Percentiles rank a stretch among this genome's conserved stretches.
phyloP scores from a whole-genome alignment of 1,140 invertebrate genomes.

The Portunus trituberculatus region DNA sequence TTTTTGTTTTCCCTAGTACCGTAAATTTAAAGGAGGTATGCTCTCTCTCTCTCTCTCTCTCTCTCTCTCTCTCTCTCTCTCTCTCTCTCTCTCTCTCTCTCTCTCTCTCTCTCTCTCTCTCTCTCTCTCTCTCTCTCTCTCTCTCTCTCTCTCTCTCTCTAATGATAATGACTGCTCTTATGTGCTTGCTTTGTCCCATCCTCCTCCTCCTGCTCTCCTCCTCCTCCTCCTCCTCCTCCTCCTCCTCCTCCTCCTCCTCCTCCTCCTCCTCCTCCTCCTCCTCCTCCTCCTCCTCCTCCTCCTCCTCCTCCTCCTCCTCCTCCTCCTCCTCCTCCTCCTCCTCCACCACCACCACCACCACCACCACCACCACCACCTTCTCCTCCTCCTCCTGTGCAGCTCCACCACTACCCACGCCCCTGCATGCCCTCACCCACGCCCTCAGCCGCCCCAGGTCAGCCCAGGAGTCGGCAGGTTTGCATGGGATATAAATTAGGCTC shows the following conservation, averaged over 20 bases:
- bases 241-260: background rate
- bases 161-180: background rate
- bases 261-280: background rate
- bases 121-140: too few relatives aligned
- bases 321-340: background rate
- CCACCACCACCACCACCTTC: background rate
- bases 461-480: constrained; percentile 39
- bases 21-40: too few relatives aligned
- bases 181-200: background rate
- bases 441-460: background rate
- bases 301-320: background rate
- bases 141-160: background rate
- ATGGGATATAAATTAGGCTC: constrained; percentile 51
- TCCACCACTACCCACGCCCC: background rate
- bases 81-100: constrained; percentile 4
- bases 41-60: background rate
- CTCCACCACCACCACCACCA: background rate
- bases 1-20: too few relatives aligned
- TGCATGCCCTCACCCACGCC: background rate
- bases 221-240: background rate
- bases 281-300: background rate
- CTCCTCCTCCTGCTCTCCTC: background rate
- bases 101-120: too few relatives aligned
- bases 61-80: constrained; percentile 4
- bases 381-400: background rate